These are phyloP conservation scores for Myotis vivesi DNA, from an alignment of 2,797 vertebrate species.

Conservation along the genomic window DNA sequence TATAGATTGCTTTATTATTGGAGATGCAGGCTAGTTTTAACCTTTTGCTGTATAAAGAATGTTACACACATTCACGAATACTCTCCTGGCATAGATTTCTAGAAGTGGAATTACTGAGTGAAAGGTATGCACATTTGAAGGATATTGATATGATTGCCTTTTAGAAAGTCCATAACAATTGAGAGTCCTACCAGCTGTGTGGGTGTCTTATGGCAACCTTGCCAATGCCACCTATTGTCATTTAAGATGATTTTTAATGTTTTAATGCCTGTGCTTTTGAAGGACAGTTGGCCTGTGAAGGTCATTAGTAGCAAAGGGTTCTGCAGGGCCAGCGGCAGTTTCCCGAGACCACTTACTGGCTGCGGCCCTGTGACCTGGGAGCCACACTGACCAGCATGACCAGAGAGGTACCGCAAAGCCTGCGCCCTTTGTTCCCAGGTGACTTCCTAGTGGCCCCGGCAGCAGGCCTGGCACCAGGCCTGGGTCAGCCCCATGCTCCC, in stretches of 20 bases:
- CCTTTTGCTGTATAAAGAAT: slow-evolving; percentile 56
- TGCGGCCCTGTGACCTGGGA: not conserved
- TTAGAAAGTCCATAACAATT: not conserved
- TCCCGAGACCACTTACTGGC: not conserved
- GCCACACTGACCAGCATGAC: not conserved
- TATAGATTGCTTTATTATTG: slow-evolving; percentile 17
- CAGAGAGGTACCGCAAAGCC: accelerated
- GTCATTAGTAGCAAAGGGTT: not conserved
- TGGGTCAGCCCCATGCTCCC: not conserved
- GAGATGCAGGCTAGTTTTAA: slow-evolving; percentile 38
- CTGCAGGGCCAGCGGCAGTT: not conserved
- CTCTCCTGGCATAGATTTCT: slow-evolving; percentile 45
- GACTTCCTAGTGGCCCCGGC: not conserved
- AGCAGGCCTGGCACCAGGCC: not conserved
- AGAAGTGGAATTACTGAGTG: slow-evolving; percentile 19
- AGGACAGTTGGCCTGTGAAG: not conserved
- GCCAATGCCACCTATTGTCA: not conserved
- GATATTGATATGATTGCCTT: not conserved
- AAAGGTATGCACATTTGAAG: not conserved
- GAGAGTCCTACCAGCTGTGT: not conserved
- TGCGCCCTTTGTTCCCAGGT: not conserved
- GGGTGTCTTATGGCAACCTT: not conserved
- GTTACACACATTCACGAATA: slow-evolving; percentile 40
- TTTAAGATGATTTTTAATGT: not conserved
- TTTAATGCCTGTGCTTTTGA: not conserved